Base-by-base conservation (phyloP, 1,140 invertebrate species). In the Nasonia giraulti region DNA sequence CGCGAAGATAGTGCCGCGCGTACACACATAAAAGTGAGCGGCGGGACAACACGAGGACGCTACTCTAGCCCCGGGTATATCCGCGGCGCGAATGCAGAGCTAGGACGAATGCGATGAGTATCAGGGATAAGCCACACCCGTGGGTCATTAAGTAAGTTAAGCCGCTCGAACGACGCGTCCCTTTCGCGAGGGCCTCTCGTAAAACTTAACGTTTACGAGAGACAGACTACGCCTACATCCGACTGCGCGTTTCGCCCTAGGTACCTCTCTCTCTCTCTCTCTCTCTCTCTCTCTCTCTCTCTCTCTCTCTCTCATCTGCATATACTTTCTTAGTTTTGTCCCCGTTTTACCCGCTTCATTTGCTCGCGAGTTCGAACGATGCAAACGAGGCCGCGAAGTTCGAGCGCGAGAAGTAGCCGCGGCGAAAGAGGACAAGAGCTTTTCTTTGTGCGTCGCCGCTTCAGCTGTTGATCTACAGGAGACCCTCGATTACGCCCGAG, bases 91-190 rank as follows among this genome's bases (percentile, higher is more conserved):
- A 55, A 55, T 55, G 17, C 50, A 17, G 12, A 55, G 50, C 20
- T 55, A 62, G 55, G 55, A 62, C 3, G 55, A 62, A 62, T 62
- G 55, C 55, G 55, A 62, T n/a, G 55, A 62, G 55, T 62, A 62
- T 62, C 55, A 17, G 55, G 84, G 85, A 87, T 87, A 86, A 88
- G 80, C 83, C 84, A 86, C 83, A 86, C 84, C 76, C 74, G 85
- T 69, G 17, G 17, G 86, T 86, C 87, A 87, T 87, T 88, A 87
- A 88, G 85, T 87, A 82, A 85, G 87, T 86, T 83, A 87, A 86
- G 83, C 84, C 83, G 79, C 79, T 87, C 85, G 85, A 88, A 88
- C 85, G 85, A 87, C 87, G 84, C 86, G 86, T 87, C 85, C 55
- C 17, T 85, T 84, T 68, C 74, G 84, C 80, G 85, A 82, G 83